Evolutionary conservation across 2,888 invertebrate species (phyloP).

Genomic region (Dromius quadrimaculatus): DNA sequence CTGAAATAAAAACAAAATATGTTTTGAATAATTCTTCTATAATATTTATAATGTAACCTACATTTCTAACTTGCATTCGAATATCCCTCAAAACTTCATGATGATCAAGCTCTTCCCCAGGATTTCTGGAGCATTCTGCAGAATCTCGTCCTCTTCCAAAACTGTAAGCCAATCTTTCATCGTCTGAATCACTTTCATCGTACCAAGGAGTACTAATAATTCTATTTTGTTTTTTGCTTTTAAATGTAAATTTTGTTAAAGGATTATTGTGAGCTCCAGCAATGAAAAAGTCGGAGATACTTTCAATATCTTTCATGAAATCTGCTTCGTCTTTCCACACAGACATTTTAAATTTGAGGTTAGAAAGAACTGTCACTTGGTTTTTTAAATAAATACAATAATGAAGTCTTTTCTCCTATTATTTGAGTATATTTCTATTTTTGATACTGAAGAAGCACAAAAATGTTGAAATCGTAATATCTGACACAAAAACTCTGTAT

Average conservation of each 20-base stretch:
- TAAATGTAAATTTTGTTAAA: neutral
- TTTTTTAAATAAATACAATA: too few species aligned
- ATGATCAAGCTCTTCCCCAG: neutral
- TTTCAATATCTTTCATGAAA: neutral
- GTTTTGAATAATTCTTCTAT: too few species aligned
- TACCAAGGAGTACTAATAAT: neutral
- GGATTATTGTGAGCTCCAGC: neutral
- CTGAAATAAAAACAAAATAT: too few species aligned
- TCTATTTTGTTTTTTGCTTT: neutral
- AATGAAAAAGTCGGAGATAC: conserved; percentile 3
- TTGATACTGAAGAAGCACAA: too few species aligned
- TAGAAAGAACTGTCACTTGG: too few species aligned
- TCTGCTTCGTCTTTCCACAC: conserved; percentile 27
- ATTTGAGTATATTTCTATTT: too few species aligned
- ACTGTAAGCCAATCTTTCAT: neutral
- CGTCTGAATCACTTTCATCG: conserved; percentile 30
- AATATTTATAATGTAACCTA: conserved; percentile 1
- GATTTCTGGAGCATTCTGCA: neutral
- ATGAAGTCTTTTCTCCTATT: too few species aligned
- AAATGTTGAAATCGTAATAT: too few species aligned
- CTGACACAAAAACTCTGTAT: too few species aligned
- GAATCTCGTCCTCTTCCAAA: neutral
- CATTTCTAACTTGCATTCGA: conserved; percentile 32
- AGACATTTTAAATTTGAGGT: conserved; percentile 24
- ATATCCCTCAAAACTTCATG: conserved; percentile 7